Percentiles rank a stretch among this genome's conserved stretches.
phyloP scores from a whole-genome alignment of 2,113 vertebrate genomes.

The Dasypus novemcinctus region DNA sequence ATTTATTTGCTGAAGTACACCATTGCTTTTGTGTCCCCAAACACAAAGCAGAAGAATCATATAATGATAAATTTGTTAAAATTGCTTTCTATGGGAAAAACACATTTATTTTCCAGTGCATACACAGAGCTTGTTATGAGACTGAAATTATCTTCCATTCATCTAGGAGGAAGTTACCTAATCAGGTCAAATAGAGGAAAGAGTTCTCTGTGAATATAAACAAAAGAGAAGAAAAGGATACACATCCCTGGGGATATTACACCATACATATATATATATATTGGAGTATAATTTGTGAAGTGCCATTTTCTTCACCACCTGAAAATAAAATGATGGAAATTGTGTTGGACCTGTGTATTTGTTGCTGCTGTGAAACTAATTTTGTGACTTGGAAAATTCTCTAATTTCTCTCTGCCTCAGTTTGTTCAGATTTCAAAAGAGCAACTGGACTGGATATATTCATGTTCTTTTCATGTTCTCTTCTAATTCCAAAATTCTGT shows the following conservation, averaged over 20 bases:
- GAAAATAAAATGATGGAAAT: neutral
- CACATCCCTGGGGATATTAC: neutral
- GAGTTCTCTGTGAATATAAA: neutral
- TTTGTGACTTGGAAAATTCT: neutral
- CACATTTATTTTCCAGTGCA: neutral
- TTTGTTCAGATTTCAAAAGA: neutral
- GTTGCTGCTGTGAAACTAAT: neutral
- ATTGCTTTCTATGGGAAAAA: constrained; percentile 35
- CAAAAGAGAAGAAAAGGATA: neutral
- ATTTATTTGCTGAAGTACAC: constrained; percentile 29
- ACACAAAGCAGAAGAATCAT: constrained; percentile 47
- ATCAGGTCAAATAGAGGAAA: neutral
- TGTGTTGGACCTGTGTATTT: neutral
- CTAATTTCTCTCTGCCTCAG: neutral
- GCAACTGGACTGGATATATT: rapidly evolving
- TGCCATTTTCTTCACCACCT: neutral
- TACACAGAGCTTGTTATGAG: constrained; percentile 1
- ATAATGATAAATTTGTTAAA: constrained; percentile 45
- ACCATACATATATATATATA: neutral
- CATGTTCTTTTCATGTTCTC: neutral
- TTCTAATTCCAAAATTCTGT: neutral
- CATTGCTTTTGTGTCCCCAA: constrained; percentile 53
- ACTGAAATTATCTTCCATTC: neutral
- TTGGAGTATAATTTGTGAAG: neutral
- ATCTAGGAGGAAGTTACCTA: constrained; percentile 1